Evolutionary conservation across 2,797 vertebrate genomes (phyloP).

Genomic region (Myiotriccus ornatus): DNA sequence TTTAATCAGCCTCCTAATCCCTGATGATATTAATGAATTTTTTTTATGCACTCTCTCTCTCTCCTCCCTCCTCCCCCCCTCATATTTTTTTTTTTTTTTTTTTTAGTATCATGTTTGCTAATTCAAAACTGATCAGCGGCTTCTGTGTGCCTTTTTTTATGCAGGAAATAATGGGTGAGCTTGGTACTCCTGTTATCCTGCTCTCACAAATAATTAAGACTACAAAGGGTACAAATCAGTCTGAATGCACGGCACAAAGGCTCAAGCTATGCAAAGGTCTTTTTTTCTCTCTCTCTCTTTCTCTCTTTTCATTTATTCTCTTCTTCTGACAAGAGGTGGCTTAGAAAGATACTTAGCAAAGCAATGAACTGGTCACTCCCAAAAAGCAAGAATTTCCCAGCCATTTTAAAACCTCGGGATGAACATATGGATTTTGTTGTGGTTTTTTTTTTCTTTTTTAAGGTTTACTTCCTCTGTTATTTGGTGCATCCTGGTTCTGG

Average conservation of each 20-base stretch:
- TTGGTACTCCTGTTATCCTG: conserved; percentile 99
- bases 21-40: conserved; percentile 99
- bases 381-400: conserved; percentile 48
- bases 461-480: neutral
- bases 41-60: conserved; percentile 77
- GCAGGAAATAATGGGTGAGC: conserved; percentile 99
- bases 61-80: neutral
- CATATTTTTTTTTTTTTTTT: conserved; percentile 83
- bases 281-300: conserved; percentile 75
- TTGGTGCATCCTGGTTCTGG: neutral
- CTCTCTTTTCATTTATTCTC: conserved; percentile 78
- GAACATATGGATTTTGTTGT: neutral
- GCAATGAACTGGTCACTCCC: conserved; percentile 58
- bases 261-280: conserved; percentile 86
- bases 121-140: conserved; percentile 99
- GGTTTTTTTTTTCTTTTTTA: neutral
- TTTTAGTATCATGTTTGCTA: conserved; percentile 99
- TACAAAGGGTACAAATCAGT: conserved; percentile 99
- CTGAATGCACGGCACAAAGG: conserved; percentile 98
- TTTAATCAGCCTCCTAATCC: conserved; percentile 99
- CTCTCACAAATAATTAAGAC: conserved; percentile 99
- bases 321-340: conserved; percentile 74
- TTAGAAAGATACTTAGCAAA: conserved; percentile 73
- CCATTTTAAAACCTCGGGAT: conserved; percentile 1
- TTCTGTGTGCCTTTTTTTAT: conserved; percentile 99